These are phyloP conservation scores for Eupeodes latifasciatus DNA, from an alignment of 2,888 invertebrate genomes.

Conservation along the genomic window DNA sequence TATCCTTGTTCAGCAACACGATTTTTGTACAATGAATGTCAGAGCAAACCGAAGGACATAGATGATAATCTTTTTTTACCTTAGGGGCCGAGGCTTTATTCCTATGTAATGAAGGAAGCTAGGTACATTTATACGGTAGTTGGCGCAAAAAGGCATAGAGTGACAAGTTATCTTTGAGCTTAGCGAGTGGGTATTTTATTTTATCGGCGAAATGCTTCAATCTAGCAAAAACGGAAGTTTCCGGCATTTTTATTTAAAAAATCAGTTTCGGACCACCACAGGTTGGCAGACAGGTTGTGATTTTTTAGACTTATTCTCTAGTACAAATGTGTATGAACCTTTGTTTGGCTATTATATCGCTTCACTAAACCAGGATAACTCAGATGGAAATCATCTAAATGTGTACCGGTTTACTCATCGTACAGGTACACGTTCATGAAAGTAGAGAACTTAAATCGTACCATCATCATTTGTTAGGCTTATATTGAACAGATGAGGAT, in stretches of 20 bases:
- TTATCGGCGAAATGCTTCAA: constrained; percentile 63
- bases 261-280: constrained; percentile 64
- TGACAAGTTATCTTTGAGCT: constrained; percentile 49
- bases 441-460: neutral
- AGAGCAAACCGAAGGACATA: constrained; percentile 28
- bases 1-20: constrained; percentile 27
- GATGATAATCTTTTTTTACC: constrained; percentile 25
- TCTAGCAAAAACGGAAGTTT: constrained; percentile 68
- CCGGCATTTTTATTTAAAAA: constrained; percentile 66
- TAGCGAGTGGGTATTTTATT: constrained; percentile 38
- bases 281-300: constrained; percentile 50
- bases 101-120: neutral
- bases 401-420: too few relatives aligned
- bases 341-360: neutral
- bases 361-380: neutral
- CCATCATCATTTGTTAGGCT: neutral
- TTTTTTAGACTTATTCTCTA: constrained; percentile 44
- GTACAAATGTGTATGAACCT: constrained; percentile 11
- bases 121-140: neutral
- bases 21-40: constrained; percentile 19
- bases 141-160: constrained; percentile 24
- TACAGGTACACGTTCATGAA: constrained; percentile 36
- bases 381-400: constrained; percentile 11
- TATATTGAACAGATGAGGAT: constrained; percentile 9
- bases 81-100: neutral